Base-by-base conservation (phyloP, 1,140 invertebrate species). In the Hyles vespertilio region DNA sequence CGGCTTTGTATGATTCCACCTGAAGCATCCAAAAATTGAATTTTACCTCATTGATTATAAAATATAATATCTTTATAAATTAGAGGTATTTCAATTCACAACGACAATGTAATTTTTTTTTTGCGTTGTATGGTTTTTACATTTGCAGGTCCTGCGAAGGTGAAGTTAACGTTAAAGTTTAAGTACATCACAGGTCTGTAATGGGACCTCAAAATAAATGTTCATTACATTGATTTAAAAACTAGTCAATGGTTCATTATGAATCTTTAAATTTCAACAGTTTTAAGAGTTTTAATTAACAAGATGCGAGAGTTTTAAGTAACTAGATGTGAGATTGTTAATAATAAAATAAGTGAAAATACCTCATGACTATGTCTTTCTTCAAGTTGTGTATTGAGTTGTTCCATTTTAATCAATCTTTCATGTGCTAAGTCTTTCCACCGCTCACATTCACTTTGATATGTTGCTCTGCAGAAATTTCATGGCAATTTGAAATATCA, bases 391-490 rank as follows among this genome's bases (percentile, higher is more conserved):
- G 71, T 64, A 69, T 77, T 83, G 6, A 90, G 65, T 56, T 82
- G 80, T 68, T 89, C 87, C 78, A 90, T 89, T 74, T 89, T 89
- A 1, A 64, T 61, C 5, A 89, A 69, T 60, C 89, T 76, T 70
- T 90, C 89, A 8, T 72, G 48, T 9, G 87, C 86, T 60, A 89
- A 79, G 45, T 74, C 70, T 68, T 89, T 89, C 87, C 89, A 90
- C 12, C 89, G 72, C 32, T 83, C 79, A 8, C 81, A 58, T 72
- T 90, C 87, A 59, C 73, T 81, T 74, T 79, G 77, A 63, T 69
- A 77, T 22, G 62, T 75, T 45, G 61, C 64, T 60, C 85, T 88
- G 56, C 4, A 70, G 74, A 51, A 65, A 9, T 34, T 6, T 32
- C 22, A 51, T 51, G 2, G 34, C 33, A 34, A 51, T 32, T 12